Evolutionary conservation across 2,113 vertebrate species (phyloP).

Genomic region (Budorcas taxicolor): DNA sequence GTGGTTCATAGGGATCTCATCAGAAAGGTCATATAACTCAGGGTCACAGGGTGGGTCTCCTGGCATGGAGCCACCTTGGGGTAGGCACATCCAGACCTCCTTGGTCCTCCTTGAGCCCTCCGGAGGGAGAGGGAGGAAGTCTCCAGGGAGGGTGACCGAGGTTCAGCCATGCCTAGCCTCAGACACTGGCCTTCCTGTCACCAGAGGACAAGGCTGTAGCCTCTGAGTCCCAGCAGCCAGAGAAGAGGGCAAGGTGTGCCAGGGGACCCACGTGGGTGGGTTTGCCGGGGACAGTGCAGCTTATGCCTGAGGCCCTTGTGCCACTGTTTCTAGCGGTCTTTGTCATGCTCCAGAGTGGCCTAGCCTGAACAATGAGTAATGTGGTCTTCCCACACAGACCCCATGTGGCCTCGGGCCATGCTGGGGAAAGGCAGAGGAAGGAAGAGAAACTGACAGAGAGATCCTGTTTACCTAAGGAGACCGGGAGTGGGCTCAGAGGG

Average conservation of each 20-base stretch:
- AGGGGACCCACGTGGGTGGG: accelerated
- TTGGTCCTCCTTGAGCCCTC: background rate
- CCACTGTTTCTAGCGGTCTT: background rate
- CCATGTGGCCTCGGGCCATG: background rate
- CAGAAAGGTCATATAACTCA: background rate
- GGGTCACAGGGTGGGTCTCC: background rate
- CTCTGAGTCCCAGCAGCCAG: background rate
- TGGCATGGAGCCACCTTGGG: background rate
- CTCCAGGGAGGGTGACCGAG: background rate
- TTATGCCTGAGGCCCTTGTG: background rate
- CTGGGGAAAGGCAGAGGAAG: background rate
- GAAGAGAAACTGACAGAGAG: background rate
- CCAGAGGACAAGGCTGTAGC: background rate
- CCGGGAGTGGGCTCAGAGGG: background rate
- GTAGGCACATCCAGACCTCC: background rate
- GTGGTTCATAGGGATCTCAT: background rate
- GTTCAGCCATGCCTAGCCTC: too few species aligned
- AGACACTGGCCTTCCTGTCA: too few species aligned
- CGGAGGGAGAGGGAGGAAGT: background rate
- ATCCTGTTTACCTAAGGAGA: background rate
- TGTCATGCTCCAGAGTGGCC: background rate
- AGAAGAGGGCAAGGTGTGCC: background rate
- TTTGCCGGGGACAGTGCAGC: accelerated
- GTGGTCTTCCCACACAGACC: too few species aligned
- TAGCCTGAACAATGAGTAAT: background rate